Percentiles rank a stretch among this genome's conserved stretches.
Conservation (phyloP, 2,888 invertebrate species). For the Flexamia atlantica region DNA sequence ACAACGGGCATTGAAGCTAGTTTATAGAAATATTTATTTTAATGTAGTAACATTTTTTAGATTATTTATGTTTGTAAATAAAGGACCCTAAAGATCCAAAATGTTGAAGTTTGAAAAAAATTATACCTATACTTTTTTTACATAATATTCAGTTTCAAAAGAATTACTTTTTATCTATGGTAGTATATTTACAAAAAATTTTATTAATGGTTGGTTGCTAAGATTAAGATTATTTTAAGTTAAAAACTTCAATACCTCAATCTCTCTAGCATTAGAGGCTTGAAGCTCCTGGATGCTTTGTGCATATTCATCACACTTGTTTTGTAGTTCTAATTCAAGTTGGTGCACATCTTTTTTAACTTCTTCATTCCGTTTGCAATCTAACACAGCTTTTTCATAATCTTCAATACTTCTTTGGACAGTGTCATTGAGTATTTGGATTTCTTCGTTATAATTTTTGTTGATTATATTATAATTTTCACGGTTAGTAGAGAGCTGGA, state of each 20-base stretch:
- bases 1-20: no score
- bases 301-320: not conserved
- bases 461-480: not conserved
- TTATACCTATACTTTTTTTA: no score
- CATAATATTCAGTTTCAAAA: no score
- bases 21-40: no score
- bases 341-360: not conserved
- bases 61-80: no score
- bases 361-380: not conserved
- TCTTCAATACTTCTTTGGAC: not conserved
- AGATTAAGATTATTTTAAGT: no score
- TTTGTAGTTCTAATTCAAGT: not conserved
- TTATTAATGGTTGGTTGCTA: no score
- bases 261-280: not conserved
- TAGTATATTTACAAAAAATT: no score
- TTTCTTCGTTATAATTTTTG: conserved; percentile 1
- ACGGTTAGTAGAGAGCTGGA: not conserved
- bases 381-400: not conserved
- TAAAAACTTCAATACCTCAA: not conserved
- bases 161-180: no score
- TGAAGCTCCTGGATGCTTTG: not conserved
- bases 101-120: no score
- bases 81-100: no score
- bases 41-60: no score
- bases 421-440: not conserved